Evolutionary conservation across 2,888 invertebrate genomes (phyloP), one percentile per base, ranked within the genome.

Genomic region (Brassicogethes aeneus): DNA sequence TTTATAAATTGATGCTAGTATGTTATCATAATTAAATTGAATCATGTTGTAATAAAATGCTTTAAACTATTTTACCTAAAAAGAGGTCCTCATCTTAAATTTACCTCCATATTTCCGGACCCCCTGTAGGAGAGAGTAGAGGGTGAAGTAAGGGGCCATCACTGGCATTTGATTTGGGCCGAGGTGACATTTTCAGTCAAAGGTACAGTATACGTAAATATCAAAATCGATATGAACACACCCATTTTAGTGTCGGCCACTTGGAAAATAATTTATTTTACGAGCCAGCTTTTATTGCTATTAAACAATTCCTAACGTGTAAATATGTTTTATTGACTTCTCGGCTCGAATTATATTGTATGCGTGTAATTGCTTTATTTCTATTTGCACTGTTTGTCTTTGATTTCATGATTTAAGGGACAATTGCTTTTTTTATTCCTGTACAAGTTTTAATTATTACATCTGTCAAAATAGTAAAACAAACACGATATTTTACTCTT

Each of bases 241-340:
- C 51, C 47, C 47, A 45, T 47, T 42, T 36, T 29, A 36, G 46
- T 36, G 44, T 40, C 44, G 42, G 40, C 37, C 40, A 46, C 43
- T 41, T n/a, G n/a, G 47, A 52, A 51, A 49, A 53, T 53, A 48
- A 52, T 53, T 53, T 52, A 52, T 53, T 52, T 53, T 52, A 52
- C 43, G 48, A n/a, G 46, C 34, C 46, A 40, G n/a, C 40, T 50
- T 51, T 54, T 52, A 52, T 50, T 44, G 48, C 51, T 41, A 48
- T 50, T 51, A 50, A 51, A 51, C 50, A 53, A 51, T 51, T 48
- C 47, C 46, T 41, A 46, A 42, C 46, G 46, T 50, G 51, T 53
- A 53, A 46, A 49, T 42, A 46, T 47, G 44, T 45, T 52, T 50
- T 52, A 52, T 50, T 40, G 48, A 43, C 41, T 44, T 39, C 42